Percentiles rank a stretch among this genome's conserved stretches.
phyloP scores from a whole-genome alignment of 1,140 invertebrate genomes.

The Drosophila chauvacae region DNA sequence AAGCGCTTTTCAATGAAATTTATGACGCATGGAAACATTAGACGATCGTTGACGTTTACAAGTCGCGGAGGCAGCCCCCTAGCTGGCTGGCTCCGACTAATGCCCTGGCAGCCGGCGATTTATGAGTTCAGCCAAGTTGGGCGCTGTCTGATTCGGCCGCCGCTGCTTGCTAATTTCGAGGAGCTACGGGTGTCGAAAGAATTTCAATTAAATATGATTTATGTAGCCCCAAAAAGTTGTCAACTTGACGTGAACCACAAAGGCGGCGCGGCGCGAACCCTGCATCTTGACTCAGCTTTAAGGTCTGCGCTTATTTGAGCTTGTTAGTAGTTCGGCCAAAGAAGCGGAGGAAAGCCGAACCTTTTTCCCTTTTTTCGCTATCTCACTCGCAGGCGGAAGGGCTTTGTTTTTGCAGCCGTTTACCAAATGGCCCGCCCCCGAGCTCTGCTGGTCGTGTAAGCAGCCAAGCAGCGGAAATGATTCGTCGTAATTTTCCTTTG shows the following conservation, averaged over 20 bases:
- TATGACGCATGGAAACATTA: conserved; percentile 84
- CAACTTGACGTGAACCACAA: conserved; percentile 44
- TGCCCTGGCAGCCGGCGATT: conserved; percentile 66
- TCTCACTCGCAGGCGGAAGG: conserved; percentile 62
- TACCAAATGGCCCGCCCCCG: conserved; percentile 38
- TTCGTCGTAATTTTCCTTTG: conserved; percentile 84
- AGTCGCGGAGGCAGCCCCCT: conserved; percentile 42
- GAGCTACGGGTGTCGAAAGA: conserved; percentile 51
- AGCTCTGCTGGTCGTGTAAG: conserved; percentile 75
- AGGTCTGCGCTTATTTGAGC: conserved; percentile 44
- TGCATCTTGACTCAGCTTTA: conserved; percentile 11
- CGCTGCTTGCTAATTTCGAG: conserved; percentile 64
- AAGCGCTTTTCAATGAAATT: conserved; percentile 83
- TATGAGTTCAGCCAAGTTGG: conserved; percentile 64
- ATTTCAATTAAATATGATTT: conserved; percentile 84
- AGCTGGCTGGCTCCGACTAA: conserved; percentile 17
- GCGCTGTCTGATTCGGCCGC: conserved; percentile 62
- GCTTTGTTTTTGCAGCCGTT: conserved; percentile 75
- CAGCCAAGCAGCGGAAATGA: conserved; percentile 84
- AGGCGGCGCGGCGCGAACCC: background rate
- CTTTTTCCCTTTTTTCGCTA: conserved; percentile 56
- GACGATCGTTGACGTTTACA: conserved; percentile 82
- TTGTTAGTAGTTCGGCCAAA: conserved; percentile 55
- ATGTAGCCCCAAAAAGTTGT: conserved; percentile 66
- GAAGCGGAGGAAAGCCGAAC: conserved; percentile 5